Base-by-base conservation (phyloP, 2,888 invertebrate genomes). In the Abrostola triplasia region DNA sequence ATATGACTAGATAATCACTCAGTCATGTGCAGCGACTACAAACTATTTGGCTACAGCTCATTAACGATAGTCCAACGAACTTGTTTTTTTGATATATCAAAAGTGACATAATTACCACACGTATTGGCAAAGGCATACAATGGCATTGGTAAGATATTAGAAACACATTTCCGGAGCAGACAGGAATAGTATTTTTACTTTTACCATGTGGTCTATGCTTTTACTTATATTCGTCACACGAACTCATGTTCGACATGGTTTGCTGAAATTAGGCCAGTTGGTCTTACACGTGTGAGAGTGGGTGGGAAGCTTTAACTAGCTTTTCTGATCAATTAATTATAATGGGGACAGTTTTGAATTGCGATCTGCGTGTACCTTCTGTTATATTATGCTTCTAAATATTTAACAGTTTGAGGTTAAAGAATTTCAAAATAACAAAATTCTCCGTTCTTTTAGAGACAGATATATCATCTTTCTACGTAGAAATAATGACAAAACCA, bases 1-100 rank as follows among this genome's bases (percentile, higher is more conserved):
- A 38, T 8, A 7, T 44, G 10, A 10, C 61, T 60, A 50, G 66
- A 64, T 66, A 41, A 54, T 61, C 44, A 50, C 58, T 70, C 53
- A 58, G 59, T 61, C 64, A 67, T 64, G 65, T 47, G 56, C 57
- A 70, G 59, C 56, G 35, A 60, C 71, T 64, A 64, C 63, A 71
- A 49, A 69, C 42, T 65, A 70, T 61, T 73, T 62, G 36, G 73
- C 48, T 57, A 37, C 50, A 51, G 40, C 48, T 48, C 56, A 49
- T 59, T 48, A 40, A 47, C 38, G 47, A 52, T 47, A 24, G 73
- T 48, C 56, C 59, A 73, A 61, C 65, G 67, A 64, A 56, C 65
- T 52, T 36, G 9, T 50, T 67, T 64, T 55, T 60, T 12, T 42
- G 57, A 50, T 24, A 55, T 36, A 8, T 42, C 10, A 35, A 1